Evolutionary conservation across 2,888 invertebrate genomes (phyloP), one percentile per base, ranked within the genome.

Genomic region (Parnassius smintheus): DNA sequence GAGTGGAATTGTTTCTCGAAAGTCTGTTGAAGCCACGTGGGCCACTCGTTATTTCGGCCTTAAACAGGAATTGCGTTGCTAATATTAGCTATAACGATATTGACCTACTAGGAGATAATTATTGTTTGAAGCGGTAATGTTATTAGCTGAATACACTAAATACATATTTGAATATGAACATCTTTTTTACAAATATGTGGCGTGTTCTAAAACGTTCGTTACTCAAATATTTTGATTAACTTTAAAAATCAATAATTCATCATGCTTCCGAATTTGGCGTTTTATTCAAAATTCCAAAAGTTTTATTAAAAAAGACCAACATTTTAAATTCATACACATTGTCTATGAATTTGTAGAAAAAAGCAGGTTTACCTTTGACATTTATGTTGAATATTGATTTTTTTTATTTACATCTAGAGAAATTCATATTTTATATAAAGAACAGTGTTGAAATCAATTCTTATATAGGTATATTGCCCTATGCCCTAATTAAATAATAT

Each of bases 1-100:
- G 73, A 74, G 71, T 74, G 72, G 72, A 76, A 80, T 81, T 80
- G 78, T 82, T 78, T 76, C 76, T 78, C 71, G 68, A 72, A 72
- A 73, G 54, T 68, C 60, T 65, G 69, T 72, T 70, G 64, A 49
- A 13, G 9, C 66, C 66, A 56, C 62, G 59, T 71, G 67, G 70
- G 72, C 72, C 72, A 75, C 73, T 76, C 74, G 70, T 69, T 70
- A 75, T 77, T 78, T 75, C 73, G 49, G 72, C 71, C 65, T 67
- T 61, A 48, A 61, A 65, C 68, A 76, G 72, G 64, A 78, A 80
- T 78, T 75, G 73, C 74, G 72, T 67, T 73, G 75, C 75, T 79
- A 81, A 82, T 78, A 81, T 75, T 74, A 66, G 54, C 52, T 59
- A 35, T 59, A 22, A 18, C 2, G 25, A 54, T 62, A 42, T 60